Evolutionary conservation across 2,888 invertebrate genomes (phyloP), one percentile per base, ranked within the genome.

Genomic region (Horisme vitalbata): DNA sequence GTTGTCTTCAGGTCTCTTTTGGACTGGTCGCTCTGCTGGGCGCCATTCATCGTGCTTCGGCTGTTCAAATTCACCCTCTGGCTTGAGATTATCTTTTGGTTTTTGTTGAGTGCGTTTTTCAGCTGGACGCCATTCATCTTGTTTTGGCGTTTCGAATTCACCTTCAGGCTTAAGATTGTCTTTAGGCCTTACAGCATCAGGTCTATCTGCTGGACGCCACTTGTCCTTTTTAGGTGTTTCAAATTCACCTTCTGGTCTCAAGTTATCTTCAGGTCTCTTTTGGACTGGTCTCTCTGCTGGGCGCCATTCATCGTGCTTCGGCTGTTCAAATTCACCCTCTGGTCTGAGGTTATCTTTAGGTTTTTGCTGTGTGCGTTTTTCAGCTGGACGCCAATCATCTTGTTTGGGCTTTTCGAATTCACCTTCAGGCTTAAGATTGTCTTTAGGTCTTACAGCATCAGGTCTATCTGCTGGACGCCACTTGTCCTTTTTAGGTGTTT

Each of bases 121-220:
- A 2, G 82, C 90, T 1, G 90, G 87, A 0, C 63, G 61, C 67
- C 75, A 87, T 73, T 86, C 53, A 1, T 83, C 76, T 1, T 78
- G 83, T 4, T 79, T 79, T 0, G 90, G 90, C 5, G 75, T 65
- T 36, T 90, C 79, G 57, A 92, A 92, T 0, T 91, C 88, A 0
- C 93, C 93, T 70, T 93, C 92, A 0, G 91, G 84, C 45, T 77
- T 83, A 0, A 93, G 62, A 55, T 93, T 93, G 51, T 85, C 93
- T 57, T 88, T 75, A 0, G 92, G 94, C 57, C 89, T 93, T 54
- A 75, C 90, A 1, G 79, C 79, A n/a, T 80, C 80, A 13, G 80
- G 88, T 48, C 90, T 72, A 60, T 92, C 92, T 38, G 86, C 91
- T 12, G 89, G 91, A 12, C 73, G 71, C 88, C 91, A 91, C 10